Percentiles rank a stretch among this genome's conserved stretches.
These are phyloP conservation scores for Chaitophorus viminalis DNA, from an alignment of 2,888 invertebrate species.

Conservation along the genomic window DNA sequence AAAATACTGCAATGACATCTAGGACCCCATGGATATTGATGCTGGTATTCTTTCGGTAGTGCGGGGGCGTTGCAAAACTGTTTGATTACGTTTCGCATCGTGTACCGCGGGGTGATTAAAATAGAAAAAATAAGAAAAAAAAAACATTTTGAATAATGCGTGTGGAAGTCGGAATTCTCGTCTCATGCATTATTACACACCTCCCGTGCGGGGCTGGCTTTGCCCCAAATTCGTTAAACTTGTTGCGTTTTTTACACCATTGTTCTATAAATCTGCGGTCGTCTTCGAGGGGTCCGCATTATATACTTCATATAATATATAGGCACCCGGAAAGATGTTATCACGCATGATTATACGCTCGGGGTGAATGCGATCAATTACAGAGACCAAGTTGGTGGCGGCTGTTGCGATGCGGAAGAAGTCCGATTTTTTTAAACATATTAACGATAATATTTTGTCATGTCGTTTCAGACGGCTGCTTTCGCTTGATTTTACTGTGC, in stretches of 20 bases:
- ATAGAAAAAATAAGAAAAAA: too few species aligned
- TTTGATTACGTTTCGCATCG: background rate
- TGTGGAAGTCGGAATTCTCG: background rate
- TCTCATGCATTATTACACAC: background rate
- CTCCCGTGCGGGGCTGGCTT: constrained; percentile 9
- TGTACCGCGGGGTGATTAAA: background rate
- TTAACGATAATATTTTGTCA: too few species aligned
- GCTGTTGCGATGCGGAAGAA: background rate
- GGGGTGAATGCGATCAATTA: too few species aligned
- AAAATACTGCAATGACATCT: too few species aligned
- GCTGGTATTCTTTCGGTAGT: background rate
- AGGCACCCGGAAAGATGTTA: background rate
- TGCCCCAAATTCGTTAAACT: constrained; percentile 38
- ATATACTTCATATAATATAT: too few species aligned
- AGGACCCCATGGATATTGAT: too few species aligned
- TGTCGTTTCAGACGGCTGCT: background rate
- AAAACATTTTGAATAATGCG: constrained; percentile 13
- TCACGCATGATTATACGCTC: background rate
- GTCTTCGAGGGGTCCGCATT: too few species aligned
- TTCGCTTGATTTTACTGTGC: too few species aligned
- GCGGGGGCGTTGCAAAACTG: background rate
- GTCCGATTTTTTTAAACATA: background rate
- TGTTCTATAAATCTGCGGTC: too few species aligned
- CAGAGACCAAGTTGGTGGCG: background rate
- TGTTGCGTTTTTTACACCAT: constrained; percentile 37